Conservation (phyloP, 2,113 vertebrate genomes). For the Ibidorhyncha struthersii region DNA sequence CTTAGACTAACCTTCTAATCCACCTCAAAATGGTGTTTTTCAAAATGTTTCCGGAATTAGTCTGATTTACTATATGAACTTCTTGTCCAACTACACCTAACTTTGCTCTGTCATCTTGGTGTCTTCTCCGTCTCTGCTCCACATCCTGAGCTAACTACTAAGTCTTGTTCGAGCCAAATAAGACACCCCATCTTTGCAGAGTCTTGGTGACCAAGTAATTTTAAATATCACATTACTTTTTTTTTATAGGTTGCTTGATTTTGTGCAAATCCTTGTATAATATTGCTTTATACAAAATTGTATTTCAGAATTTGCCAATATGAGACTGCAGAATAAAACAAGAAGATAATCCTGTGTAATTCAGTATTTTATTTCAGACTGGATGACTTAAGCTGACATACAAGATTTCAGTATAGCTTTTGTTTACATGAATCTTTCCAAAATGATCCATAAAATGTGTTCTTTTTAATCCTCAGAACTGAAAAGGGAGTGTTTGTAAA, state of each 20-base stretch:
- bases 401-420: rapidly evolving
- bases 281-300: not conserved
- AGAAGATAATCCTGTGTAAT: not conserved
- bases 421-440: not conserved
- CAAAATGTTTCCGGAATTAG: not conserved
- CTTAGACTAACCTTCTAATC: not conserved
- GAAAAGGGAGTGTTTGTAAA: not conserved
- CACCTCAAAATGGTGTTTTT: not conserved
- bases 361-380: not conserved
- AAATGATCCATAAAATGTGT: not conserved
- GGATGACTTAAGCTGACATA: not conserved
- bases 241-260: not conserved
- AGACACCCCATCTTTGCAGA: not conserved
- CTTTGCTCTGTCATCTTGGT: not conserved
- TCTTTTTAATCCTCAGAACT: not conserved
- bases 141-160: not conserved
- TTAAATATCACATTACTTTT: not conserved
- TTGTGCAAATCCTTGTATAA: not conserved
- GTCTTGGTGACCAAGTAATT: not conserved
- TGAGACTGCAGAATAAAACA: not conserved
- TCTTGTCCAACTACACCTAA: not conserved
- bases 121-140: not conserved
- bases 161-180: not conserved
- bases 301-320: not conserved
- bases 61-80: not conserved